Percentiles rank a stretch among this genome's conserved stretches.
Evolutionary conservation across 2,797 vertebrate species (phyloP).

Genomic region (Oceanodroma leucorhoa): DNA sequence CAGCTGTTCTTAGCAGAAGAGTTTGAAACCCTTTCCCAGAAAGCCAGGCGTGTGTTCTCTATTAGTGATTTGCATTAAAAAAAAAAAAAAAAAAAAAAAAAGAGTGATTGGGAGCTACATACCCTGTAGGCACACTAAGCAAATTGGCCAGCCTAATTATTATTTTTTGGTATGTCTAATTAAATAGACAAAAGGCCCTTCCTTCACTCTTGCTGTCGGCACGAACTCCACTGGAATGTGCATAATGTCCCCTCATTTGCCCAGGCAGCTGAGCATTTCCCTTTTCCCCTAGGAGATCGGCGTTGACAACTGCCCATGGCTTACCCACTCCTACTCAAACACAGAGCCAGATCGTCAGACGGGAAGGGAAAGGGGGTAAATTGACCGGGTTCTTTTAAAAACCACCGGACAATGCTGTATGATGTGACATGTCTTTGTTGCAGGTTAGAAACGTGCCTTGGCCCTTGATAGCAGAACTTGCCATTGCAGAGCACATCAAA

Average conservation of each 20-base stretch:
- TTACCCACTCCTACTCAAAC: not conserved
- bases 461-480: not conserved
- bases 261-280: constrained; percentile 32
- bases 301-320: not conserved
- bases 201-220: not conserved
- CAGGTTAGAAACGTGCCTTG: not conserved
- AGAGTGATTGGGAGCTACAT: not conserved
- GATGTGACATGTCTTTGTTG: not conserved
- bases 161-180: constrained; percentile 66
- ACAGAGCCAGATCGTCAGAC: not conserved
- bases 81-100: not conserved
- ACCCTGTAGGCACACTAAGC: constrained; percentile 43
- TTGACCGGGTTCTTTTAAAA: not conserved
- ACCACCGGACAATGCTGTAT: rapidly evolving
- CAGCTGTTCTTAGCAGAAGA: not conserved
- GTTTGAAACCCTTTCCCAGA: constrained; percentile 23
- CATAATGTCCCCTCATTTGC: constrained; percentile 34
- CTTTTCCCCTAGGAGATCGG: not conserved
- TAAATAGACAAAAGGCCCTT: constrained; percentile 59
- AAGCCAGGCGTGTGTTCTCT: not conserved
- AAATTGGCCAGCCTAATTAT: constrained; percentile 68
- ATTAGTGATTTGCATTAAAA: constrained; percentile 5
- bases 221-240: constrained; percentile 33
- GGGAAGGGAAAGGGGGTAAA: not conserved
- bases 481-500: not conserved